Base-by-base conservation (phyloP, 2,113 vertebrate species). In the Etheostoma cragini region DNA sequence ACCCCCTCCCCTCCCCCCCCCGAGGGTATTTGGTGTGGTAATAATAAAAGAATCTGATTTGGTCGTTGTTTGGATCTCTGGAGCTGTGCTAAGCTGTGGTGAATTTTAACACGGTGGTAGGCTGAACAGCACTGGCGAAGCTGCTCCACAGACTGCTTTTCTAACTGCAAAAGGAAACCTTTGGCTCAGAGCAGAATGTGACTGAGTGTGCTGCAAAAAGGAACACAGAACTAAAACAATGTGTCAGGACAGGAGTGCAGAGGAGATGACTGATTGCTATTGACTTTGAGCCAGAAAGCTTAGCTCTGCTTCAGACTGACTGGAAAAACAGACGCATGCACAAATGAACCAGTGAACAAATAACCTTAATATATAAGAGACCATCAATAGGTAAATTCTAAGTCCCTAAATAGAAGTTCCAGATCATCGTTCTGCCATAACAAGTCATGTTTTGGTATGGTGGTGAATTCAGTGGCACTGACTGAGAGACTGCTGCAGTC, bases 221-320 rank as follows among this genome's bases (percentile, higher is more conserved):
- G 67, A 76, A 68, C 70, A 57, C n/a, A n/a, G 52, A 73, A 72
- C 8, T 76, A 72, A 81, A 83, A 78, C 69, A 68, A 78, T 1
- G 50, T 60, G 81, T 72, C 5, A 58, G 47, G 50, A 60, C 5
- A 63, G 47, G 56, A 60, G 72, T 6, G 3, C 50, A 54, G 45
- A 19, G 72, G 46, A 77, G 67, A 88, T 16, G 66, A 76, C 33
- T n/a, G 79, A 85, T 72, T 8, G 50, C 75, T 6, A 62, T 38
- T 57, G 69, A 78, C 63, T 70, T 35, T 17, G 47, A 42, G 70
- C 67, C 66, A 72, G 56, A 49, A 5, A 71, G 17, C 77, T 42
- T 19, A 6, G 58, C 47, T n/a, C 17, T 54, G 38, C 47, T 24
- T 81, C 46, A 76, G 2, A 54, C 52, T n/a, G 52, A 67, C 60